Evolutionary conservation across 2,113 vertebrate genomes (phyloP).

Genomic region (Gadus macrocephalus): DNA sequence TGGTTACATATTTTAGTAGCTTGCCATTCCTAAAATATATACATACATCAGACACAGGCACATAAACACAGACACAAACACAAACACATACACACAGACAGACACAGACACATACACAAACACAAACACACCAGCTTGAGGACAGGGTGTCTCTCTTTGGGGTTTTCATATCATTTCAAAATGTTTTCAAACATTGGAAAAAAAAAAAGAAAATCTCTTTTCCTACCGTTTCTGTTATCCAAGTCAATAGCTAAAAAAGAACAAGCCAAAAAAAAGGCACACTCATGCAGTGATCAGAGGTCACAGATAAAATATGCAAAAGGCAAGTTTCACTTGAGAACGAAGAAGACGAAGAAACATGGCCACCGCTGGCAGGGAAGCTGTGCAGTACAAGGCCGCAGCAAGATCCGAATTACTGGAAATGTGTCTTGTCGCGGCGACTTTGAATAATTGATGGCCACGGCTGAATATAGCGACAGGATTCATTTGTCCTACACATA

Average conservation of each 20-base stretch:
- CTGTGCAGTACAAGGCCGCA: conserved; percentile 5
- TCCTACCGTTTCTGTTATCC: too few relatives aligned
- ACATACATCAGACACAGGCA: too few relatives aligned
- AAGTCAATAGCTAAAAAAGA: too few relatives aligned
- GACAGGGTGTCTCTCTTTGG: too few relatives aligned
- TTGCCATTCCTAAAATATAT: too few relatives aligned
- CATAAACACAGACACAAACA: background rate
- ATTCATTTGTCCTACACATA: conserved; percentile 62
- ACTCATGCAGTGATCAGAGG: too few relatives aligned
- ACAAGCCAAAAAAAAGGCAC: too few relatives aligned
- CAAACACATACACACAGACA: background rate
- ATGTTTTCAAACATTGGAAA: too few relatives aligned
- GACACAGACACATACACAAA: conserved; percentile 6
- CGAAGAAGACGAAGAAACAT: conserved; percentile 21
- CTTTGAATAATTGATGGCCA: conserved; percentile 58
- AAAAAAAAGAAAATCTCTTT: too few relatives aligned
- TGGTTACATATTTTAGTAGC: too few relatives aligned
- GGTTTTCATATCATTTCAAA: too few relatives aligned
- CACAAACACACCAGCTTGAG: conserved; percentile 15
- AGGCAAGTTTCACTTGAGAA: conserved; percentile 16
- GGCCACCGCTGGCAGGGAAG: conserved; percentile 28
- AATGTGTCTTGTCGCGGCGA: conserved; percentile 46
- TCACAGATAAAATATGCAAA: too few relatives aligned
- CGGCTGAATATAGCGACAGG: conserved; percentile 49
- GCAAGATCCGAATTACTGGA: conserved; percentile 28